A percentile compares a stretch with the other conserved stretches of the same genome.
Evolutionary conservation across 2,888 invertebrate species (phyloP).

Genomic region (Megalurothrips usitatus): DNA sequence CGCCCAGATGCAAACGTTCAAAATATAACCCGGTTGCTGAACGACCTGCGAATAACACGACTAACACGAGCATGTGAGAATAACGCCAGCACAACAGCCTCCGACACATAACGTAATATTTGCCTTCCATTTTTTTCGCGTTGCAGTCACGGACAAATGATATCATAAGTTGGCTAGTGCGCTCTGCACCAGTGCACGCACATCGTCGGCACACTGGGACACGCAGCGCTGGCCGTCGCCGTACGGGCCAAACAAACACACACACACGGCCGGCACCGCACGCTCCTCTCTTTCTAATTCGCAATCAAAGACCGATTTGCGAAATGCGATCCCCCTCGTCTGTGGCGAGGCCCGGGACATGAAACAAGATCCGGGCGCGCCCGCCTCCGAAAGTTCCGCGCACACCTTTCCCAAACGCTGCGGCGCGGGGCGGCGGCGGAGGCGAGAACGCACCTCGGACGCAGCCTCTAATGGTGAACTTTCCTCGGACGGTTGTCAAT

Average conservation of each 20-base stretch:
- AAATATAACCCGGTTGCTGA: not conserved
- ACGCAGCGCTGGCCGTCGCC: no score
- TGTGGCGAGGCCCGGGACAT: not conserved
- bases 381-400: not conserved
- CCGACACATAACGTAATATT: no score
- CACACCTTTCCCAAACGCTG: not conserved
- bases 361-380: conserved; percentile 6
- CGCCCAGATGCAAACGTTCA: not conserved
- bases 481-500: no score
- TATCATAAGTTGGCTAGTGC: no score
- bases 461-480: no score
- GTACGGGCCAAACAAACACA: not conserved
- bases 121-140: no score
- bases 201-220: no score
- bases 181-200: no score
- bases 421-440: not conserved
- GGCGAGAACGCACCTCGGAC: not conserved
- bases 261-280: not conserved
- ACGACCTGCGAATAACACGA: not conserved
- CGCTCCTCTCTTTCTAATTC: conserved; percentile 16
- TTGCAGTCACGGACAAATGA: no score
- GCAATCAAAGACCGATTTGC: conserved; percentile 13
- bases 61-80: no score
- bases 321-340: not conserved
- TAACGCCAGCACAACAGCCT: no score